phyloP scores from a whole-genome alignment of 2,888 invertebrate species.

The Fragum whitleyi region DNA sequence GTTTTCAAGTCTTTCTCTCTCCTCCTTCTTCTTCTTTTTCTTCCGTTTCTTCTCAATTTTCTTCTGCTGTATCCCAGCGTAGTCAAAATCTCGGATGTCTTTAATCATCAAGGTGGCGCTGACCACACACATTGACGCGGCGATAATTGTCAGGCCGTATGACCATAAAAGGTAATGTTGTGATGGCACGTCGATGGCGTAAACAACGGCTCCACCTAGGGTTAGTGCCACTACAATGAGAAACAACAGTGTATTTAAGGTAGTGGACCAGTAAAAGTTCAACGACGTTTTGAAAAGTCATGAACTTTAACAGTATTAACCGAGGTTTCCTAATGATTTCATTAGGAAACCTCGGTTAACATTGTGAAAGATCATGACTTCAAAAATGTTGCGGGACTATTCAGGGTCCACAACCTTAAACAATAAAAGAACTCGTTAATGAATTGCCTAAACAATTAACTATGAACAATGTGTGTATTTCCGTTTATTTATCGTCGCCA shows the following conservation, averaged over 20 bases:
- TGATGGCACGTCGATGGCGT: constrained; percentile 45
- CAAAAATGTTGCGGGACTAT: too few relatives aligned
- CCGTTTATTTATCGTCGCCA: too few relatives aligned
- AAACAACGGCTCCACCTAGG: constrained; percentile 35
- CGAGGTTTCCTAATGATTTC: too few relatives aligned
- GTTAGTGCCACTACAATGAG: constrained; percentile 40
- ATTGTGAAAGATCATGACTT: too few relatives aligned
- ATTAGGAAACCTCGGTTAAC: too few relatives aligned
- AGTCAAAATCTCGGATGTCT: constrained; percentile 60
- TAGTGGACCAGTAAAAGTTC: too few relatives aligned
- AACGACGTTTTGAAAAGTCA: too few relatives aligned
- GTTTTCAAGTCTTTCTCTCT: background rate
- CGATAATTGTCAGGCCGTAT: constrained; percentile 53
- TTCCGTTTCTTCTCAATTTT: constrained; percentile 28
- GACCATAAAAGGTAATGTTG: constrained; percentile 58
- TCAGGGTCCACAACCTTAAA: too few relatives aligned
- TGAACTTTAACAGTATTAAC: too few relatives aligned
- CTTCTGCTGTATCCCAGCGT: constrained; percentile 31
- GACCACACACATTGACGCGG: constrained; percentile 49
- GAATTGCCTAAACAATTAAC: too few relatives aligned
- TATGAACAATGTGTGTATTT: too few relatives aligned
- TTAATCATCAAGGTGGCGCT: constrained; percentile 55
- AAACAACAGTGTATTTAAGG: background rate
- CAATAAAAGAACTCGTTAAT: too few relatives aligned
- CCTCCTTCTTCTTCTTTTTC: constrained; percentile 28